These are phyloP conservation scores for Sclerodermus sp. DNA, from an alignment of 2,888 invertebrate species.

Conservation along the genomic window DNA sequence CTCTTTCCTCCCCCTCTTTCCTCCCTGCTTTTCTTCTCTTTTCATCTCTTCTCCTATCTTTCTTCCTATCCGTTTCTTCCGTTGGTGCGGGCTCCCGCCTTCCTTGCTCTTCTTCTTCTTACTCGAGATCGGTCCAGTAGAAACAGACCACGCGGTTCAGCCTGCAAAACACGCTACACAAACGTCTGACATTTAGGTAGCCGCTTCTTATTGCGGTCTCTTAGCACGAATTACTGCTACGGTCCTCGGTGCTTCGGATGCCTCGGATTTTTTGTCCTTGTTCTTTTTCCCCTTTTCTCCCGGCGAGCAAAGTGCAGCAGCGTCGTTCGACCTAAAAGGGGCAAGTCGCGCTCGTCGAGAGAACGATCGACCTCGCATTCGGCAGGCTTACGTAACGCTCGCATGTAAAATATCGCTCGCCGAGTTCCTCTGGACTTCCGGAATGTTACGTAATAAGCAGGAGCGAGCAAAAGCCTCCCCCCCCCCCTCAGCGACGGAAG, in stretches of 20 bases:
- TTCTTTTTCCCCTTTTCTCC: neutral
- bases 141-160: conserved; percentile 17
- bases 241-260: neutral
- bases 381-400: no score
- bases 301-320: no score
- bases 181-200: conserved; percentile 3
- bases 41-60: conserved; percentile 24
- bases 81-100: neutral
- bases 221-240: neutral
- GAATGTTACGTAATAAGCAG: no score
- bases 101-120: neutral
- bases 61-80: conserved; percentile 14
- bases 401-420: no score
- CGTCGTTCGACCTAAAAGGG: neutral
- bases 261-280: neutral
- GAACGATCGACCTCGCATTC: no score
- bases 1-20: conserved; percentile 27
- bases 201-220: neutral
- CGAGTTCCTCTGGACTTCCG: no score
- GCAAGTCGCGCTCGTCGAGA: no score
- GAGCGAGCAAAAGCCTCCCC: no score
- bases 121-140: conserved; percentile 4
- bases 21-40: conserved; percentile 26
- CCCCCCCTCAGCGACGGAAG: no score
- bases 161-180: conserved; percentile 15